Percentiles rank a stretch among this genome's conserved stretches.
These are phyloP conservation scores for Aplocera efformata DNA, from an alignment of 2,888 invertebrate species.

Conservation along the genomic window DNA sequence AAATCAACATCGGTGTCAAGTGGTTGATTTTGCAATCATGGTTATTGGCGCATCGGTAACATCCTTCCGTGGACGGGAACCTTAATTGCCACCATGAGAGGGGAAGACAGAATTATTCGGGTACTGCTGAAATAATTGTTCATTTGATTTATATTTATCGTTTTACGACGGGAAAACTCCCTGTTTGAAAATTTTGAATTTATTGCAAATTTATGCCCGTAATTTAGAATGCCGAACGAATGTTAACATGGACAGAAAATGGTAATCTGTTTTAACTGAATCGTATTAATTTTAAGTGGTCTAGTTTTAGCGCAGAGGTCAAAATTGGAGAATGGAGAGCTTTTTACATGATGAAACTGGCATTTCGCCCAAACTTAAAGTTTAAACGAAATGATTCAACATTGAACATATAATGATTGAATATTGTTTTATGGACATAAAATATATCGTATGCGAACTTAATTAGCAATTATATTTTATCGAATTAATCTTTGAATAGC, in stretches of 20 bases:
- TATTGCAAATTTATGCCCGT: slow-evolving; percentile 50
- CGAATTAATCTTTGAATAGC: no score
- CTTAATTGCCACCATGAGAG: slow-evolving; percentile 54
- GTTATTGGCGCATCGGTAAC: slow-evolving; percentile 50
- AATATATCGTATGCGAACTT: no score
- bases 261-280: slow-evolving; percentile 16
- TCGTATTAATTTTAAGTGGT: slow-evolving; percentile 4
- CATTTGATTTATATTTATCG: slow-evolving; percentile 56
- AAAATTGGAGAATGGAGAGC: no score
- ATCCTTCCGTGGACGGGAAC: slow-evolving; percentile 49
- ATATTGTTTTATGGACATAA: no score
- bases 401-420: no score
- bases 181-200: slow-evolving; percentile 52
- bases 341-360: no score
- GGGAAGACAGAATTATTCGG: slow-evolving; percentile 56
- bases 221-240: slow-evolving; percentile 37
- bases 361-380: no score
- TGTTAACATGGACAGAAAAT: slow-evolving; percentile 29
- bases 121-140: slow-evolving; percentile 50
- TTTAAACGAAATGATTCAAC: no score
- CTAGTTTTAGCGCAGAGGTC: not conserved
- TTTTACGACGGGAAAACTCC: slow-evolving; percentile 51
- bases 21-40: slow-evolving; percentile 54
- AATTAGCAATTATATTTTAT: no score
- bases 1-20: slow-evolving; percentile 55